Percentiles rank a stretch among this genome's conserved stretches.
phyloP scores from a whole-genome alignment of 2,113 vertebrate genomes.

The Perognathus longimembris region DNA sequence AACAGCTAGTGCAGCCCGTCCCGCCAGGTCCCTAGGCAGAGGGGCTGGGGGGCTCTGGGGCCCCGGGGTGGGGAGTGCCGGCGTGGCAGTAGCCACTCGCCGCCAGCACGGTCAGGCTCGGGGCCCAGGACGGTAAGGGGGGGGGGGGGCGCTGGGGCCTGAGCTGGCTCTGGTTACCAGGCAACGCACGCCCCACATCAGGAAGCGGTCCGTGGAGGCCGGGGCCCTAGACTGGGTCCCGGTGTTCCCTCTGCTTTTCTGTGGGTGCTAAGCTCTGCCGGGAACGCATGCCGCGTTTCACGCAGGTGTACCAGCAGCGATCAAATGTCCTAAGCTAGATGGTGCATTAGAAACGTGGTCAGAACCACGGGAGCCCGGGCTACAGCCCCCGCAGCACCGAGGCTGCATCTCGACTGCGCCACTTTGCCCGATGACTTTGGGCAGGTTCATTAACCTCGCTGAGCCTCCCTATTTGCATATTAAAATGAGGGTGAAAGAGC shows the following conservation, averaged over 20 bases:
- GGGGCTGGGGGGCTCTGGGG: not conserved
- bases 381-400: not conserved
- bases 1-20: not conserved
- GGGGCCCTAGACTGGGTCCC: not conserved
- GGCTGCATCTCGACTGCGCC: not conserved
- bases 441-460: constrained; percentile 64
- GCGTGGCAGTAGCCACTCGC: constrained; percentile 9
- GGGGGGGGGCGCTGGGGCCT: not conserved
- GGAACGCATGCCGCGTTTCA: not conserved
- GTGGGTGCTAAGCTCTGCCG: not conserved
- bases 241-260: not conserved
- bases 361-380: not conserved
- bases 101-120: not conserved
- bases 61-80: not conserved
- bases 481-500: constrained; percentile 28
- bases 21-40: not conserved
- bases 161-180: fast-evolving
- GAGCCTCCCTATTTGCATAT: constrained; percentile 48
- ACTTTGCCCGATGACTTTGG: not conserved
- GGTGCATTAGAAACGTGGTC: fast-evolving
- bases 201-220: fast-evolving
- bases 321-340: too few relatives aligned
- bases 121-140: not conserved
- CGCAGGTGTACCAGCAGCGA: not conserved
- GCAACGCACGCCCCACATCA: fast-evolving